Conservation (phyloP, 2,888 invertebrate genomes). For the Gisinianus flammeolus region DNA sequence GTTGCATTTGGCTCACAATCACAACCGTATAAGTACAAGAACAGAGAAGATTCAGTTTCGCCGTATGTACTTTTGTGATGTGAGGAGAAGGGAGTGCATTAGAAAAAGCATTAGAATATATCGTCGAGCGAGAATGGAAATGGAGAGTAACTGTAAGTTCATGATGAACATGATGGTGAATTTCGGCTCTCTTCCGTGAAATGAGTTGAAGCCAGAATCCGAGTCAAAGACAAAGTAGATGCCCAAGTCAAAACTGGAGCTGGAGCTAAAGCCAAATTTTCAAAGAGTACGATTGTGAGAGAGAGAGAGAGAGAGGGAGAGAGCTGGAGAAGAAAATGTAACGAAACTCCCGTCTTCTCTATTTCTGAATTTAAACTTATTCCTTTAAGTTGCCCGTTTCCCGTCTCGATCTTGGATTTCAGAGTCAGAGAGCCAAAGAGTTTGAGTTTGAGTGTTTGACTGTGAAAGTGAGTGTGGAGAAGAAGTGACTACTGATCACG, state of each 20-base stretch:
- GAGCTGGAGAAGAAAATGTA: conserved; percentile 12
- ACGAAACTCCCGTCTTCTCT: conserved; percentile 12
- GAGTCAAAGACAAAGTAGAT: conserved; percentile 9
- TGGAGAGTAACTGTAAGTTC: background rate
- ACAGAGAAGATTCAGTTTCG: background rate
- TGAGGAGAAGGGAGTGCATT: background rate
- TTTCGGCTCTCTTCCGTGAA: conserved; percentile 45
- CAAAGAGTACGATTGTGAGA: background rate
- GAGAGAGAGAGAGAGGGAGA: background rate
- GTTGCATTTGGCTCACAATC: too few species aligned
- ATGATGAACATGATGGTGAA: conserved; percentile 38
- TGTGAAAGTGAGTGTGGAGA: too few species aligned
- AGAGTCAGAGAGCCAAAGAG: background rate
- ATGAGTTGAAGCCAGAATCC: conserved; percentile 24
- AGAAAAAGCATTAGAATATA: background rate
- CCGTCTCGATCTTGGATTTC: background rate
- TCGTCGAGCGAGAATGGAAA: background rate
- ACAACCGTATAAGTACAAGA: background rate
- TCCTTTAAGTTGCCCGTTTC: conserved; percentile 1
- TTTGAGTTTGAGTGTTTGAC: too few species aligned
- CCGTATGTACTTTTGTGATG: too few species aligned
- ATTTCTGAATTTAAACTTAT: conserved; percentile 21
- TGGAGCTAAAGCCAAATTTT: background rate
- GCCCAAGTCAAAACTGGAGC: background rate
- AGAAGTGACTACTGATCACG: background rate